Base-by-base conservation (phyloP, 2,888 invertebrate genomes). In the Drosophila pseudotalamancana region DNA sequence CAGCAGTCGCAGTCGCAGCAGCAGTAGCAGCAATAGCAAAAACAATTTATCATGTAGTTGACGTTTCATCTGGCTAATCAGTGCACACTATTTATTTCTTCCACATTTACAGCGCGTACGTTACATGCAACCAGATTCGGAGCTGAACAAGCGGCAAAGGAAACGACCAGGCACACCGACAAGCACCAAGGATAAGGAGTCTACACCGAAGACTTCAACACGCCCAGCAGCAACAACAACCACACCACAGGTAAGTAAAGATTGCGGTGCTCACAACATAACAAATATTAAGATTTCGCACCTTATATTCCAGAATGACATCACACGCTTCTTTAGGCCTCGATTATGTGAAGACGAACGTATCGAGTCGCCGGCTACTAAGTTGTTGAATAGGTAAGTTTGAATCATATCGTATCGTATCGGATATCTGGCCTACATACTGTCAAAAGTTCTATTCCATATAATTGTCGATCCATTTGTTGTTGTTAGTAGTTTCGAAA, bases 111-210 rank as follows among this genome's bases (percentile, higher is more conserved):
- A 91, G 91, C 90, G 90, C 27, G 83, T 89, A 42, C 91, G 90
- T 68, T 89, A 84, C 48, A 90, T 91, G 86, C 91, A 90, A 72
- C 89, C 91, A 6, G 89, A 89, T 48, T 88, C 89, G 0, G 91
- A 91, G 54, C 80, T 84, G 42, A 86, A 82, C 48, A 89, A 81
- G 43, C 77, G 87, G 19, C 59, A 79, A 53, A 84, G 82, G 8
- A 75, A 72, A 42, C 87, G 84, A 4, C 55, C 60, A 37, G 74
- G 53, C 27, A 77, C 89, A n/a, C 78, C 78, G 35, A 84, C 74
- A 55, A 34, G 34, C 8, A 19, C 48, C 0, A 79, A 49, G 46
- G 64, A 76, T 32, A 59, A 45, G 6, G 71, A 77, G 9, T 49
- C 34, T 43, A 25, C 29, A 4, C 67, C 49, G 1, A 85, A 72